Base-by-base conservation (phyloP, 2,113 vertebrate genomes). In the Pionites leucogaster region DNA sequence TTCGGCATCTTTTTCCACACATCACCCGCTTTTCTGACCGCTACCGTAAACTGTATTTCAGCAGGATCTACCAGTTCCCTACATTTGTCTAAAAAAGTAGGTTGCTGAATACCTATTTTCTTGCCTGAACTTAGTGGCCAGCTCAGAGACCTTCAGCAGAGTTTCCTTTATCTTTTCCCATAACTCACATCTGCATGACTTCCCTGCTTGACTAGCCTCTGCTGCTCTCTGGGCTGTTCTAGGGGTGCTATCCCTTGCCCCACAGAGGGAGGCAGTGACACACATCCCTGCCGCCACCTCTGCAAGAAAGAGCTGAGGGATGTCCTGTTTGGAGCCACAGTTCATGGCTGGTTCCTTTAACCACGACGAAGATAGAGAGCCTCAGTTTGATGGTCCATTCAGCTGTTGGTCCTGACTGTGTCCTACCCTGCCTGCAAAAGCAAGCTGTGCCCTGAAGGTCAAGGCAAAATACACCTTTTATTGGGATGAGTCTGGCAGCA, bases 401-500 rank as follows among this genome's bases (percentile, higher is more conserved):
- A 78, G 46, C 6, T 62, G 35, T 17, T 1, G 1, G 19, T 39
- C 22, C 14, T 53, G 22, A 28, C 44, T 2, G 1, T 60, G 35
- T 13, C 47, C 44, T 81, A 37, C 31, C n/a, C 6, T 64, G 20
- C 31, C 27, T 55, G 22, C 0, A 1, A 20, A 24, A n/a, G 22
- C 33, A 52, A 88, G 65, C 20, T 1, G 0, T 62, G 29, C 7
- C 33, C 28, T 2, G 0, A 31, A 2, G 0, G 11, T 52, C 33
- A 1, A 65, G 44, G 24, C 3, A 2, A 85, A 85, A 81, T 35
- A 77, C 74, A 64, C 9, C 17, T 90, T 85, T 86, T 57, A 68
- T 68, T 74, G 70, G 44, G 14, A 70, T n/a, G 44, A 75, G 31
- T 75, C 41, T 81, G 23, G 50, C 44, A 82, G 18, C 28, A 85